These are phyloP conservation scores for Eretmocerus hayati DNA, from an alignment of 2,888 invertebrate genomes.

Conservation along the genomic window DNA sequence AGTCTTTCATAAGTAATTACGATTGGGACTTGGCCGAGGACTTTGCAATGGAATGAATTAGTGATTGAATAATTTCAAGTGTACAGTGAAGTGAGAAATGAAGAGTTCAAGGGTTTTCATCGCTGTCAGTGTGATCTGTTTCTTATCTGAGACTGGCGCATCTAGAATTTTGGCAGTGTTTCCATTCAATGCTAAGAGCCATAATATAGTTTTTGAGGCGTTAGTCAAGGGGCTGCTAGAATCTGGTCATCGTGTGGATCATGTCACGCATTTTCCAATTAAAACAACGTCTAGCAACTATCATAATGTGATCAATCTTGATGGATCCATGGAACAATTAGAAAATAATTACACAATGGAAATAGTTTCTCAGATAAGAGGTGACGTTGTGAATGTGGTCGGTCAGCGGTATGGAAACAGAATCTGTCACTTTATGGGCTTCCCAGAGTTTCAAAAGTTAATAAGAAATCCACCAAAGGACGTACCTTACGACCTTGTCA, in stretches of 20 bases:
- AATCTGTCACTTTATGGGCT: constrained; percentile 21
- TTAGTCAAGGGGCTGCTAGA: constrained; percentile 44
- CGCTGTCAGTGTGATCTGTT: no score
- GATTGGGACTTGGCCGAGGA: no score
- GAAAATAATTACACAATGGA: constrained; percentile 29
- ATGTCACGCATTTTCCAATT: constrained; percentile 38
- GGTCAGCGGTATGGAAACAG: constrained; percentile 20
- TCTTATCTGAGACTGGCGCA: no score
- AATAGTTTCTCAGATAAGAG: background rate
- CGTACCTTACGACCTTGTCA: constrained; percentile 30
- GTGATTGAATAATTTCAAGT: no score
- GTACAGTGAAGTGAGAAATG: no score
- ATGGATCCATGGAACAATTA: constrained; percentile 17
- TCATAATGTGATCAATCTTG: constrained; percentile 36
- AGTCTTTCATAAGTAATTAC: no score
- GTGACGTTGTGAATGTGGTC: background rate
- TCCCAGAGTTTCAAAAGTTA: constrained; percentile 23
- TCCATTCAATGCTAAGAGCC: constrained; percentile 46
- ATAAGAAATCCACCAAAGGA: constrained; percentile 26
- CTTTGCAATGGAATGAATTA: no score
- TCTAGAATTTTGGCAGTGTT: constrained; percentile 46
- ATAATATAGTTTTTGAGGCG: constrained; percentile 46
- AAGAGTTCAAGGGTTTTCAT: no score
- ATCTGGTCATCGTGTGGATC: constrained; percentile 46
- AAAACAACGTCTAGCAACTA: constrained; percentile 36